Conservation (phyloP, 1,140 invertebrate genomes). For the Conopomorpha cramerella region DNA sequence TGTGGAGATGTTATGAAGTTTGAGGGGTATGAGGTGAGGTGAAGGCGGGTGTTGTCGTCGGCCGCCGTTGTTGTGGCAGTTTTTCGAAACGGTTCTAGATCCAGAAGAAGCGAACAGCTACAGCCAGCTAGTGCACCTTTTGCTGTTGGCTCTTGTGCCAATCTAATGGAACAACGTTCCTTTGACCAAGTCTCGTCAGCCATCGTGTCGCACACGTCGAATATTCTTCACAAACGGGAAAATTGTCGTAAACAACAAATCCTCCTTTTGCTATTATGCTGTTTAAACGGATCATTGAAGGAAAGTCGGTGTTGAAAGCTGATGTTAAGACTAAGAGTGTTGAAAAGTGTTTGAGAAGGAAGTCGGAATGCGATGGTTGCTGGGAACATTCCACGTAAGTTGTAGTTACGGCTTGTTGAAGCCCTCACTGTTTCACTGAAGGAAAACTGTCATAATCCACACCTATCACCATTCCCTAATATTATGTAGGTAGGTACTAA, state of each 20-base stretch:
- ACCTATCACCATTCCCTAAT: too few species aligned
- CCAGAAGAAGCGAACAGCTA: background rate
- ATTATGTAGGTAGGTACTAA: too few species aligned
- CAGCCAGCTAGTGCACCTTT: constrained; percentile 28
- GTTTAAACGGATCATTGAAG: constrained; percentile 62
- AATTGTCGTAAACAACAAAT: constrained; percentile 57
- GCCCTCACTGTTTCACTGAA: too few species aligned
- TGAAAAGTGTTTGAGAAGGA: constrained; percentile 54
- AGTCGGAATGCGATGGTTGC: constrained; percentile 53
- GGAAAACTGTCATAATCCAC: too few species aligned
- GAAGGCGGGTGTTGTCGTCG: constrained; percentile 7
- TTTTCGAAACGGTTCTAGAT: background rate
- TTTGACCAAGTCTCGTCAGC: constrained; percentile 37
- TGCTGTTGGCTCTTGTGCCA: constrained; percentile 47
- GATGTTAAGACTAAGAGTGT: constrained; percentile 31
- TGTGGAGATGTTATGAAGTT: constrained; percentile 15
- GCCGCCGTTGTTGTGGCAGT: constrained; percentile 10
- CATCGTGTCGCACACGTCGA: constrained; percentile 41
- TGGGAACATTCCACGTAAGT: constrained; percentile 54
- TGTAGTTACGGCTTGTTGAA: too few species aligned
- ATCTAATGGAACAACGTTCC: constrained; percentile 60
- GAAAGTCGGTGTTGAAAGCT: constrained; percentile 57
- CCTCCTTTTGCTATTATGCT: constrained; percentile 55
- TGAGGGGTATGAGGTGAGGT: constrained; percentile 2
- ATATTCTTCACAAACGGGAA: constrained; percentile 48